These are phyloP conservation scores for Parascotia fuliginaria DNA, from an alignment of 2,888 invertebrate genomes.

Conservation along the genomic window DNA sequence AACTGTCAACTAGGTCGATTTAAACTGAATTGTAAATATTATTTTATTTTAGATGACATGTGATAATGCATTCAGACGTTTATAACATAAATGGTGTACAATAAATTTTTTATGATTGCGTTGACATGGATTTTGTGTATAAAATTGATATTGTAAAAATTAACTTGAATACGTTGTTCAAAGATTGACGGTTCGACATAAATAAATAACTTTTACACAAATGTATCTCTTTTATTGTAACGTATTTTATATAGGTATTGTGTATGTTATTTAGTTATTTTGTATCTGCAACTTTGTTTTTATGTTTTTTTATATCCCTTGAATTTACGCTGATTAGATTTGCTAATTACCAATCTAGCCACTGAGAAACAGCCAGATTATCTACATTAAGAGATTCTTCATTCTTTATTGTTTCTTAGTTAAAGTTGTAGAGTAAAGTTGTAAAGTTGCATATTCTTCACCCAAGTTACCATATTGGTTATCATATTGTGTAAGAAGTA, in stretches of 20 bases:
- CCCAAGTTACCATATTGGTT: too few relatives aligned
- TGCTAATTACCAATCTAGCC: too few relatives aligned
- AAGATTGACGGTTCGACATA: constrained; percentile 80
- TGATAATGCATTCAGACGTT: constrained; percentile 79
- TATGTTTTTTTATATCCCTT: too few relatives aligned
- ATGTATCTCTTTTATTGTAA: constrained; percentile 25
- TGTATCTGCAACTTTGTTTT: constrained; percentile 9
- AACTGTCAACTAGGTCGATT: constrained; percentile 66
- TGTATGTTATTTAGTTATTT: too few relatives aligned
- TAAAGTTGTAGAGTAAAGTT: too few relatives aligned
- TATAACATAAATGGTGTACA: constrained; percentile 75
- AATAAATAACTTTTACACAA: constrained; percentile 84
- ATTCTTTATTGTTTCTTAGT: too few relatives aligned
- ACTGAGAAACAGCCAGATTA: too few relatives aligned
- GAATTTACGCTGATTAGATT: too few relatives aligned
- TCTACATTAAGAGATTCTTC: too few relatives aligned
- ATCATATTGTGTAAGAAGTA: too few relatives aligned
- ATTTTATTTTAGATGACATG: constrained; percentile 71
- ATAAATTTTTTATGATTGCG: constrained; percentile 81
- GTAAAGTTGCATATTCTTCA: too few relatives aligned
- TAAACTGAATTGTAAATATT: constrained; percentile 74
- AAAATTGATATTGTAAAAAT: constrained; percentile 82
- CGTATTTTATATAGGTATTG: too few relatives aligned
- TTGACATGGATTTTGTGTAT: constrained; percentile 80
- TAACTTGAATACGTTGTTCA: constrained; percentile 80